Evolutionary conservation across 2,888 invertebrate genomes (phyloP).

Genomic region (Hirudinaria manillensis): DNA sequence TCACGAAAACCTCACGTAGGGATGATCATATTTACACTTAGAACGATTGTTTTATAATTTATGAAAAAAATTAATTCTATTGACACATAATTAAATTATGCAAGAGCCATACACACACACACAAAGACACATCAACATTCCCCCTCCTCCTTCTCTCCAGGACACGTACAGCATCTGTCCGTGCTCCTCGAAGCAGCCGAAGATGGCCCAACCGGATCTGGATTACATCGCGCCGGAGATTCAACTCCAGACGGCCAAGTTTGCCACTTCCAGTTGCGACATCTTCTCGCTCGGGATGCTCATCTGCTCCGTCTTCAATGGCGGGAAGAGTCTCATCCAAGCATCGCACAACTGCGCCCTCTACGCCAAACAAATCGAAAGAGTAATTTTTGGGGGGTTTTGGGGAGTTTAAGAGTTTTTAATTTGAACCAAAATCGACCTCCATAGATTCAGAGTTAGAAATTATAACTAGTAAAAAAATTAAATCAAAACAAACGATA

Average conservation of each 20-base stretch:
- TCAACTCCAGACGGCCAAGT: conserved; percentile 62
- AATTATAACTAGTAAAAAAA: too few relatives aligned
- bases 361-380: conserved; percentile 83
- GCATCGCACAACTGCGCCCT: conserved; percentile 80
- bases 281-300: conserved; percentile 94
- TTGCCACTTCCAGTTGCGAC: conserved; percentile 74
- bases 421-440: background rate
- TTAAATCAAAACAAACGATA: too few relatives aligned
- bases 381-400: conserved; percentile 60
- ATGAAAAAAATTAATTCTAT: too few relatives aligned
- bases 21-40: too few relatives aligned
- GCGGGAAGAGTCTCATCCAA: conserved; percentile 79
- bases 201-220: conserved; percentile 86
- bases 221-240: conserved; percentile 92
- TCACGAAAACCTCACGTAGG: too few relatives aligned
- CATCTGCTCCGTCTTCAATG: conserved; percentile 84
- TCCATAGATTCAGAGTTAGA: too few relatives aligned
- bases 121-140: background rate
- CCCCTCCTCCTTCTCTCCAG: conserved; percentile 55
- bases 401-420: background rate
- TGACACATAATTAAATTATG: too few relatives aligned
- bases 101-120: background rate
- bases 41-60: too few relatives aligned
- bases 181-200: conserved; percentile 84
- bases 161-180: conserved; percentile 72